Percentiles rank a stretch among this genome's conserved stretches.
Evolutionary conservation across 2,888 invertebrate species (phyloP).

Genomic region (Carpatolechia fugitivella): DNA sequence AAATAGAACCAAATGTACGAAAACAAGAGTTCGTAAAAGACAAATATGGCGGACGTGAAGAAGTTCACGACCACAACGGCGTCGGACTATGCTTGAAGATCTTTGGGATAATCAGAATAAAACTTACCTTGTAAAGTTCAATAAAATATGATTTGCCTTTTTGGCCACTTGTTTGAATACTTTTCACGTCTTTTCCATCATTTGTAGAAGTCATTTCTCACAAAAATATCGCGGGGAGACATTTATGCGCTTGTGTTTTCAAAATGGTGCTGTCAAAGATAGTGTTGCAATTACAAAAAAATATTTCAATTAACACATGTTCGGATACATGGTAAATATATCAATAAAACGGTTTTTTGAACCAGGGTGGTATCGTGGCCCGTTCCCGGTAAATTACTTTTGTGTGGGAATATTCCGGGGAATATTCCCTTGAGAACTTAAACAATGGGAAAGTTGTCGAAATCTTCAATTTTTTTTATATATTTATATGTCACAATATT

Average conservation of each 20-base stretch:
- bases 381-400: too few species aligned
- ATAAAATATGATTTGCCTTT: slow-evolving; percentile 74
- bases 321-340: slow-evolving; percentile 9
- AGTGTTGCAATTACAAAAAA: slow-evolving; percentile 45
- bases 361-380: neutral
- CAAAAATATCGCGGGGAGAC: slow-evolving; percentile 78
- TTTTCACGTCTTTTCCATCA: slow-evolving; percentile 78
- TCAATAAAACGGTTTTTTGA: neutral
- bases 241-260: slow-evolving; percentile 79
- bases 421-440: too few species aligned
- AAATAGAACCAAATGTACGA: slow-evolving; percentile 48
- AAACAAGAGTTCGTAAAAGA: slow-evolving; percentile 68
- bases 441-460: too few species aligned
- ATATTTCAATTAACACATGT: neutral
- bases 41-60: slow-evolving; percentile 77
- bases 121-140: slow-evolving; percentile 74
- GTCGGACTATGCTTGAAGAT: slow-evolving; percentile 47
- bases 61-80: slow-evolving; percentile 68
- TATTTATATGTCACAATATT: too few species aligned
- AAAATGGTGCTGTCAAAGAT: slow-evolving; percentile 70
- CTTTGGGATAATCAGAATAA: slow-evolving; percentile 41
- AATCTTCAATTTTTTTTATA: too few species aligned
- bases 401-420: too few species aligned
- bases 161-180: slow-evolving; percentile 66
- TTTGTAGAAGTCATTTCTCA: slow-evolving; percentile 80